phyloP scores from a whole-genome alignment of 2,888 invertebrate genomes.

The Lottia scabra region DNA sequence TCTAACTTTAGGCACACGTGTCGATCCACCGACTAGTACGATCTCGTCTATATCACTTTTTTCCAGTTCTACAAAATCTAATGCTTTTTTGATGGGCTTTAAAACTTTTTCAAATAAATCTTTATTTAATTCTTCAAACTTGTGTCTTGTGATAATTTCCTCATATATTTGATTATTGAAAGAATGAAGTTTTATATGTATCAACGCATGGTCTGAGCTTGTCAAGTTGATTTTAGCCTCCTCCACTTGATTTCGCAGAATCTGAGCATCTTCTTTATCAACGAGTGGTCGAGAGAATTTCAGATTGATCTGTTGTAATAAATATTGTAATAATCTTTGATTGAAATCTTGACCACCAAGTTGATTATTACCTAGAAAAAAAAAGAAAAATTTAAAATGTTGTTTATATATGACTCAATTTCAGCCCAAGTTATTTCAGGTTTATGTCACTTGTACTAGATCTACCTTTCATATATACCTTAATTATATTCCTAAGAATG shows the following conservation, averaged over 20 bases:
- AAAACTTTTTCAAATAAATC: conserved; percentile 70
- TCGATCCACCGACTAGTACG: conserved; percentile 72
- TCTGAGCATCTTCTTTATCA: conserved; percentile 69
- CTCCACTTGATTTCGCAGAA: conserved; percentile 68
- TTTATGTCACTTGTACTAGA: no score
- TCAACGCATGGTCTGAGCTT: conserved; percentile 38
- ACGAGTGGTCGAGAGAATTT: conserved; percentile 53
- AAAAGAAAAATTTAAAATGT: background rate
- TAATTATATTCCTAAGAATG: no score
- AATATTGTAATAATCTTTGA: conserved; percentile 66
- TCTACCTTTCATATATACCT: no score
- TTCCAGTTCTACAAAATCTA: conserved; percentile 64
- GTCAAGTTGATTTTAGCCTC: conserved; percentile 69
- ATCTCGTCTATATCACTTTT: conserved; percentile 70
- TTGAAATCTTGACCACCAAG: conserved; percentile 73
- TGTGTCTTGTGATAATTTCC: conserved; percentile 63
- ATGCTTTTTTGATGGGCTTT: conserved; percentile 69
- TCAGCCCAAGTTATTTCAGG: no score
- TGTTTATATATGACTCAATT: no score
- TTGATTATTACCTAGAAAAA: conserved; percentile 70
- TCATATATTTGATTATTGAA: conserved; percentile 50
- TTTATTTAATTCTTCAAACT: conserved; percentile 70
- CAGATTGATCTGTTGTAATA: conserved; percentile 57
- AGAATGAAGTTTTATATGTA: conserved; percentile 62
- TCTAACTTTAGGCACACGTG: conserved; percentile 70